Base-by-base conservation (phyloP, 2,113 vertebrate species). In the Phaethon lepturus region DNA sequence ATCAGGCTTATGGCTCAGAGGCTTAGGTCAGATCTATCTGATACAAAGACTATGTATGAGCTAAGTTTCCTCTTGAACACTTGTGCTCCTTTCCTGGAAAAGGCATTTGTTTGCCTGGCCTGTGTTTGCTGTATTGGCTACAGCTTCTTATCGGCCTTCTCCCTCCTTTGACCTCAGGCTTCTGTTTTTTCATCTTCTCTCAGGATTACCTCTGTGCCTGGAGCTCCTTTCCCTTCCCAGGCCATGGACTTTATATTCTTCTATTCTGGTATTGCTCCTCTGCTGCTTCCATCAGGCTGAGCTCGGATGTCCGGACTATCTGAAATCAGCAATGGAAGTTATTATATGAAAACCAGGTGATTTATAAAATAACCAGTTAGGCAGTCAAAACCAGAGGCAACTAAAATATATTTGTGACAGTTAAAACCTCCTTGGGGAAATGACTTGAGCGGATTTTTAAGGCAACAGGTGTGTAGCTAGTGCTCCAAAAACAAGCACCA, bases 71-170 rank as follows among this genome's bases (percentile, higher is more conserved):
- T 79, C 49, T n/a, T 73, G 28, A 81, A 58, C 2, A 10, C 31
- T 40, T 52, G 35, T 6, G 29, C 58, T 90, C 12, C 40, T 73
- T 95, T 93, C 79, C 78, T 85, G 88, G 75, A 52, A 69, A 85
- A 95, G 47, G 5, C 31, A 38, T 75, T 96, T 80, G 38, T 87
- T 87, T 93, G 60, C 52, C 42, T 33, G 52, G 26, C 63, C 60
- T 44, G 19, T 58, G 26, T 87, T 80, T 80, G 59, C 55, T 77
- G 14, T 58, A 44, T 17, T 2, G 16, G 44, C 60, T 78, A 25
- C 52, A 72, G 11, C 6, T 49, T 38, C 18, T 74, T 44, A 83
- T 64, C 63, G 79, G 49, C 18, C 38, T 88, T 79, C 58, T 73
- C 23, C 62, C 88, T 58, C 17, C 62, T 74, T 50, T 67, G 66